Evolutionary conservation across 2,113 vertebrate genomes (phyloP).

Genomic region (Lagenorhynchus albirostris): DNA sequence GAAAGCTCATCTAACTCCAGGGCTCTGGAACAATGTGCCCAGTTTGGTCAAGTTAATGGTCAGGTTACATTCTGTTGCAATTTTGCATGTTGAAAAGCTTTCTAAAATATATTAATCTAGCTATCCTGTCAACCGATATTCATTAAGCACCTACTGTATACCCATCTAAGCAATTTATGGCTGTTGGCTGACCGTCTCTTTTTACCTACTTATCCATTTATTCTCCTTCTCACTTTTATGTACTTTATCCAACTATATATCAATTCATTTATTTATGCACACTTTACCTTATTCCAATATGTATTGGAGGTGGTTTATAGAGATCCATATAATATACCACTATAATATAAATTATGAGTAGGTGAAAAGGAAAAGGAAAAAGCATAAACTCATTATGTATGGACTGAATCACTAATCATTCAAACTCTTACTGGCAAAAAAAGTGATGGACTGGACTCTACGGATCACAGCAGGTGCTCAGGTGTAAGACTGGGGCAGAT

Average conservation of each 20-base stretch:
- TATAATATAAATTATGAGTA: not conserved
- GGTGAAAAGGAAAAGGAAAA: not conserved
- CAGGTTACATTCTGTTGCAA: not conserved
- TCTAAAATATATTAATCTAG: not conserved
- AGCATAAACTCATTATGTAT: not conserved
- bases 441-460: not conserved
- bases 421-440: not conserved
- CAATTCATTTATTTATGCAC: not conserved
- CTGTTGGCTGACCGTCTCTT: not conserved
- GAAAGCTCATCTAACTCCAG: not conserved
- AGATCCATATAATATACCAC: not conserved
- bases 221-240: not conserved
- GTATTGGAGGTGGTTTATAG: not conserved
- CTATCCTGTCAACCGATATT: not conserved
- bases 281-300: not conserved
- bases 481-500: accelerated
- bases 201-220: not conserved
- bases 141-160: not conserved
- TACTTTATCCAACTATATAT: not conserved
- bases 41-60: not conserved
- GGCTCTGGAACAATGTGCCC: not conserved
- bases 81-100: not conserved
- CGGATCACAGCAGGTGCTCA: not conserved
- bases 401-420: not conserved
- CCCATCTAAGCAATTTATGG: not conserved